Conservation (phyloP, 2,797 vertebrate genomes). For the Tiaroga cobitis region DNA sequence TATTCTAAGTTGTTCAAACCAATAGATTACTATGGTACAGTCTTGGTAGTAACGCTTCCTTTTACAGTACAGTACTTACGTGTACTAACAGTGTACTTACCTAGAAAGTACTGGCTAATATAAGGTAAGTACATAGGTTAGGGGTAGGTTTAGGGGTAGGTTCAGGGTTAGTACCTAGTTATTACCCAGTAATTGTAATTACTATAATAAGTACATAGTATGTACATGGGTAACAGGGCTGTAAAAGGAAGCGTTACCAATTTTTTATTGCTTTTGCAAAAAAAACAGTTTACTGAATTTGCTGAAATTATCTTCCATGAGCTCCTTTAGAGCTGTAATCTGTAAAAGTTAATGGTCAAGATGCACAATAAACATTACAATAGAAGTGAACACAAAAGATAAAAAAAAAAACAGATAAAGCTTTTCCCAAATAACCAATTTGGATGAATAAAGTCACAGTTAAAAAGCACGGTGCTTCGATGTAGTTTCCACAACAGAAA, state of each 20-base stretch:
- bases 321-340: background rate
- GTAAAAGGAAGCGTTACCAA: too few species aligned
- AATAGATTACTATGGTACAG: background rate
- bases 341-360: background rate
- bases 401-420: slow-evolving; percentile 63
- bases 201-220: too few species aligned
- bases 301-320: background rate
- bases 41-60: too few species aligned
- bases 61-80: too few species aligned
- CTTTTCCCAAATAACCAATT: slow-evolving; percentile 13
- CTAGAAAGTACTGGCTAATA: too few species aligned
- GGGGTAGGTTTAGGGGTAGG: too few species aligned
- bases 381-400: slow-evolving; percentile 13
- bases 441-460: slow-evolving; percentile 30
- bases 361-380: background rate
- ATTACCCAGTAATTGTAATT: too few species aligned
- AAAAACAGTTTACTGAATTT: background rate
- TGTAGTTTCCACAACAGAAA: background rate
- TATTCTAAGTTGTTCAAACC: background rate
- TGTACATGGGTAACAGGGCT: too few species aligned
- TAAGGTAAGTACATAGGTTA: too few species aligned
- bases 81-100: too few species aligned
- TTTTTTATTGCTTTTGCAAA: background rate
- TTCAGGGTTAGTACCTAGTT: too few species aligned
- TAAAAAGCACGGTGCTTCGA: slow-evolving; percentile 13